A percentile compares a stretch with the other conserved stretches of the same genome.
Conservation (phyloP, 2,113 vertebrate species). For the Hemicordylus capensis region DNA sequence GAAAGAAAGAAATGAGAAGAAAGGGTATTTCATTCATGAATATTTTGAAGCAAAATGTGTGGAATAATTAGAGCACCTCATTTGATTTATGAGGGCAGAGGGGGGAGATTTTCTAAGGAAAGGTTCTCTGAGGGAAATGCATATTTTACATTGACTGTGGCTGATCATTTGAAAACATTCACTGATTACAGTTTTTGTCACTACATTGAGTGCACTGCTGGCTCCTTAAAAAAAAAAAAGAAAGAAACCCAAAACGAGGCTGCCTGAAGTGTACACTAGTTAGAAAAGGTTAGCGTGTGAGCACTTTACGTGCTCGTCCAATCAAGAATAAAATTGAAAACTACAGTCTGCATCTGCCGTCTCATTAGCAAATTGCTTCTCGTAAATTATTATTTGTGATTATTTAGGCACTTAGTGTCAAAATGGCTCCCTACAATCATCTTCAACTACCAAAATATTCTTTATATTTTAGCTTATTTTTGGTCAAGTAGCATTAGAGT, state of each 20-base stretch:
- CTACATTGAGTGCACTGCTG: not conserved
- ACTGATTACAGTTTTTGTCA: not conserved
- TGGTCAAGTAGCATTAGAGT: conserved; percentile 31
- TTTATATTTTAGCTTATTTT: not conserved
- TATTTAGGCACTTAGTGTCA: conserved; percentile 41
- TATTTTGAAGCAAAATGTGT: not conserved
- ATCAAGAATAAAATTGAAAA: conserved; percentile 40
- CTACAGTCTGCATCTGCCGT: not conserved
- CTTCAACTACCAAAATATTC: conserved; percentile 22
- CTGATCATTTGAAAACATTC: conserved; percentile 1
- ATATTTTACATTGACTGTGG: not conserved
- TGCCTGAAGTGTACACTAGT: conserved; percentile 15
- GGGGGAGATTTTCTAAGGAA: too few species aligned
- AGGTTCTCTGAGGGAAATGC: not conserved
- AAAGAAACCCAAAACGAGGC: not conserved
- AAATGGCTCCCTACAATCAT: conserved; percentile 27
- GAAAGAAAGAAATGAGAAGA: not conserved
- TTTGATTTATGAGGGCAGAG: not conserved
- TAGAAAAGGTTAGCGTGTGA: conserved; percentile 33
- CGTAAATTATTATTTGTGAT: conserved; percentile 44
- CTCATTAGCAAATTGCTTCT: conserved; percentile 25
- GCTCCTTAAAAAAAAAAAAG: not conserved
- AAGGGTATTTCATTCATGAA: not conserved
- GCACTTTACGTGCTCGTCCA: conserved; percentile 23
- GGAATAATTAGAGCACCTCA: not conserved